phyloP scores from a whole-genome alignment of 2,113 vertebrate genomes.

The Rattus norvegicus region GRCr8 NC_086031.1:74063501-74064000 shows the following conservation, averaged over 20 bases:
- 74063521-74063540: constrained; percentile 39
- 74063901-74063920: not conserved
- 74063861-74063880: not conserved
- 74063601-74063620: not conserved
- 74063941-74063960: constrained; percentile 23
- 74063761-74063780: not conserved
- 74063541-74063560: not conserved
- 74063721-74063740: not conserved
- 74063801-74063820: not conserved
- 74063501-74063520: not conserved
- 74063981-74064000: not conserved
- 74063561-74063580: not conserved
- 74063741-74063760: not conserved
- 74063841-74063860: not conserved
- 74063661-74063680: not conserved
- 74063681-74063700: not conserved
- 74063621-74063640: not conserved
- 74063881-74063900: not conserved
- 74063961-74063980: not conserved
- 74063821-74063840: not conserved
- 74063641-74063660: not conserved
- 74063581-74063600: not conserved
- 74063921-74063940: not conserved
- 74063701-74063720: not conserved
- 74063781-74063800: not conserved